Percentiles rank a stretch among this genome's conserved stretches.
These are phyloP conservation scores for Buathra laborator DNA, from an alignment of 2,888 invertebrate genomes.

Conservation along the genomic window DNA sequence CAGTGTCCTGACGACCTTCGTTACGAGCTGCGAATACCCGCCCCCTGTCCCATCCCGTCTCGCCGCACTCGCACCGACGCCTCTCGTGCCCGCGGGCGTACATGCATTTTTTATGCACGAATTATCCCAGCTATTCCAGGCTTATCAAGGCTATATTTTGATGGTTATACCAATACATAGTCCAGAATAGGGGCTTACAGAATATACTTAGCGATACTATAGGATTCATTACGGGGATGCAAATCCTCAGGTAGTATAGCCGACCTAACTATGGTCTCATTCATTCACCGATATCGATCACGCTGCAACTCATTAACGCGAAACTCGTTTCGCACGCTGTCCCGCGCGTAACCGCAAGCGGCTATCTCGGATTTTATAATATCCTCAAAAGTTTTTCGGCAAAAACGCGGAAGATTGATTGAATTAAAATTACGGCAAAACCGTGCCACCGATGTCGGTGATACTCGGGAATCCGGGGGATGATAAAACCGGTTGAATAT, in stretches of 20 bases:
- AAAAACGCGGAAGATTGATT: slow-evolving; percentile 46
- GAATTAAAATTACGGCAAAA: slow-evolving; percentile 46
- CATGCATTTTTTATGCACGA: too few relatives aligned
- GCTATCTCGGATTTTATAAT: slow-evolving; percentile 37
- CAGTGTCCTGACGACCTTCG: slow-evolving; percentile 36
- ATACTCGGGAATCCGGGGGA: background rate
- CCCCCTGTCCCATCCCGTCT: too few relatives aligned
- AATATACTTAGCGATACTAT: too few relatives aligned
- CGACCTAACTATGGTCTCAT: background rate
- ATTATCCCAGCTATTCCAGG: background rate
- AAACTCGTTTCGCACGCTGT: slow-evolving; percentile 7
- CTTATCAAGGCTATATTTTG: background rate
- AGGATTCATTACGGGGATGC: background rate
- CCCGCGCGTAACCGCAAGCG: background rate
- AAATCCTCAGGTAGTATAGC: background rate
- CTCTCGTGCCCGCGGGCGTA: too few relatives aligned
- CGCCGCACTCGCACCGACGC: too few relatives aligned
- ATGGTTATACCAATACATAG: background rate
- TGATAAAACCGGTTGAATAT: slow-evolving; percentile 49
- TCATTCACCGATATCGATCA: background rate
- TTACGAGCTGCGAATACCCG: slow-evolving; percentile 39
- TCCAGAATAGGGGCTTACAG: too few relatives aligned
- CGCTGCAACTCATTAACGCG: slow-evolving; percentile 28
- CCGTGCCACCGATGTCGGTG: slow-evolving; percentile 19
- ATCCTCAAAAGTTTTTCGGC: slow-evolving; percentile 27